A percentile compares a stretch with the other conserved stretches of the same genome.
phyloP scores from a whole-genome alignment of 1,140 invertebrate genomes.

The Drosophila nikananu region DNA sequence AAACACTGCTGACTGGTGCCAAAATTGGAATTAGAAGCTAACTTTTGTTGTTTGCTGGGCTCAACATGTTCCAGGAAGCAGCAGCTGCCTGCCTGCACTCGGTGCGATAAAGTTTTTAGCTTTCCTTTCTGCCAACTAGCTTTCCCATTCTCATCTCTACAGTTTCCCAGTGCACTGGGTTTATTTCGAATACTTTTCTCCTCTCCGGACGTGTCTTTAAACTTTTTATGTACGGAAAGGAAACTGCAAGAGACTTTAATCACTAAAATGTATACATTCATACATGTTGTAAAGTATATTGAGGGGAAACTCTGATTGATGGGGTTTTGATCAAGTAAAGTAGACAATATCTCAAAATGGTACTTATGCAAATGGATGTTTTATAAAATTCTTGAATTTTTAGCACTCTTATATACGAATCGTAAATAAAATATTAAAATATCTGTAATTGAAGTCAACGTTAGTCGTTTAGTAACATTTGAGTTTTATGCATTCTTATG shows the following conservation, averaged over 20 bases:
- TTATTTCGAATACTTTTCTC: slow-evolving; percentile 39
- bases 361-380: no score
- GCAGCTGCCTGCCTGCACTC: slow-evolving; percentile 37
- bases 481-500: neutral
- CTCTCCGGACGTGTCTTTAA: slow-evolving; percentile 28
- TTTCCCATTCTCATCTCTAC: neutral
- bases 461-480: neutral
- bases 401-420: neutral
- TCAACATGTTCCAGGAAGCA: slow-evolving; percentile 26
- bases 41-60: slow-evolving; percentile 29
- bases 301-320: neutral
- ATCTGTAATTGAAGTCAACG: neutral
- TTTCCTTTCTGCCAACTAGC: slow-evolving; percentile 2
- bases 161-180: slow-evolving; percentile 5
- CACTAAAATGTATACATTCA: slow-evolving; percentile 1
- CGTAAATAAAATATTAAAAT: neutral
- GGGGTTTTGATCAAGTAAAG: neutral
- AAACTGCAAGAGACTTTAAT: slow-evolving; percentile 6
- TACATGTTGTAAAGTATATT: neutral
- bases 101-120: slow-evolving; percentile 36
- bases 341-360: neutral
- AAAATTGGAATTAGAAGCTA: slow-evolving; percentile 24
- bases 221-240: slow-evolving; percentile 12
- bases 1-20: slow-evolving; percentile 17
- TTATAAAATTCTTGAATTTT: no score